Evolutionary conservation across 2,113 vertebrate genomes (phyloP).

Genomic region (Taurulus bubalis): DNA sequence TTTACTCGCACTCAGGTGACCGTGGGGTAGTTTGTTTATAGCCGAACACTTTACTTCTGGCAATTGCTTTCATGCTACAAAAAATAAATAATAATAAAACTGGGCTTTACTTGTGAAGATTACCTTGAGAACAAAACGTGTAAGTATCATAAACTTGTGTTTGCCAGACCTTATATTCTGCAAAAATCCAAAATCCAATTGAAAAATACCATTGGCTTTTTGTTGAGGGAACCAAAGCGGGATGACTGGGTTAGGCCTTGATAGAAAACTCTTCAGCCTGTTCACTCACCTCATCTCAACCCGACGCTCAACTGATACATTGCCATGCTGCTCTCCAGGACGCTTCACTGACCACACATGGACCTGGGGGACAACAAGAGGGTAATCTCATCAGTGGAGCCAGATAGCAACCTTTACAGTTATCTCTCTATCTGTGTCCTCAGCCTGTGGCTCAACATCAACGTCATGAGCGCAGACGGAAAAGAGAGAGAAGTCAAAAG

Average conservation of each 20-base stretch:
- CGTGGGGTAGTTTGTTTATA: neutral
- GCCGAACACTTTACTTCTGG: neutral
- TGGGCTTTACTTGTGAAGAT: neutral
- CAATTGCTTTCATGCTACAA: neutral
- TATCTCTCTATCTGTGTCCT: slow-evolving; percentile 14
- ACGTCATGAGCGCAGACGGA: slow-evolving; percentile 7
- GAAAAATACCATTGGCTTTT: neutral
- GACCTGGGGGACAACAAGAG: slow-evolving; percentile 66
- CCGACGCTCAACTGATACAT: slow-evolving; percentile 63
- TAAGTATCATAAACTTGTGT: neutral
- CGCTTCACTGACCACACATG: slow-evolving; percentile 67
- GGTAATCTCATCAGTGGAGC: slow-evolving; percentile 41
- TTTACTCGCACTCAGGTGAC: neutral
- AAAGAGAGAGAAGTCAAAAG: slow-evolving; percentile 23
- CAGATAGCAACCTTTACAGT: slow-evolving; percentile 37
- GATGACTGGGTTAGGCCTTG: slow-evolving; percentile 15
- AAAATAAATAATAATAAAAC: neutral
- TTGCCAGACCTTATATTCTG: neutral
- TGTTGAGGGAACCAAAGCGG: neutral
- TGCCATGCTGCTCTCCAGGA: slow-evolving; percentile 66
- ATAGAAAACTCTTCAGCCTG: neutral
- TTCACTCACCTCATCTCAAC: slow-evolving; percentile 78
- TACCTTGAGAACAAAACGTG: neutral
- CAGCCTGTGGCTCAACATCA: slow-evolving; percentile 44
- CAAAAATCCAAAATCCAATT: neutral